These are phyloP conservation scores for Gallinago paraguaiae DNA, from an alignment of 2,113 vertebrate species.

Conservation along the genomic window DNA sequence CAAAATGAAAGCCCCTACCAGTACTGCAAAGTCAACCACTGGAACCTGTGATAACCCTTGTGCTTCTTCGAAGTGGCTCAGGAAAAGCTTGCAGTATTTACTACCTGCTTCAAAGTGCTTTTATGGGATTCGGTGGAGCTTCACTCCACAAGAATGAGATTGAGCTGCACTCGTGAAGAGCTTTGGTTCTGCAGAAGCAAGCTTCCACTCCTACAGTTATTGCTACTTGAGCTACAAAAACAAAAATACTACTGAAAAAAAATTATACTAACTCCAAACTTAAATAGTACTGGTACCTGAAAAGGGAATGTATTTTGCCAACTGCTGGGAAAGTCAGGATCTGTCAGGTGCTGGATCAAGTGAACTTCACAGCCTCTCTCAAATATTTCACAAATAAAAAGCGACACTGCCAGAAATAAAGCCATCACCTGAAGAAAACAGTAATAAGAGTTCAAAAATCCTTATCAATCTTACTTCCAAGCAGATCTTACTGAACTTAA, in stretches of 20 bases:
- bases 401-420: conserved; percentile 9
- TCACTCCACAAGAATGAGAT: not conserved
- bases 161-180: conserved; percentile 51
- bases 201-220: conserved; percentile 47
- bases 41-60: conserved; percentile 8
- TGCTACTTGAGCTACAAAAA: conserved; percentile 48
- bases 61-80: conserved; percentile 56
- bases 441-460: not conserved
- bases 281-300: conserved; percentile 21
- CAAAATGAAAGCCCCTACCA: conserved; percentile 35
- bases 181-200: conserved; percentile 61
- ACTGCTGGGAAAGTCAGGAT: not conserved
- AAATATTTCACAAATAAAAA: conserved; percentile 2
- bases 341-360: not conserved
- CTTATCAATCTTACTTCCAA: not conserved
- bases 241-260: not conserved
- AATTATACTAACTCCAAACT: not conserved
- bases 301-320: conserved; percentile 10
- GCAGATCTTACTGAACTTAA: conserved; percentile 12
- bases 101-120: conserved; percentile 53
- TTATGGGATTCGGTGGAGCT: not conserved
- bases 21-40: conserved; percentile 20
- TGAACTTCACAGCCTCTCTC: conserved; percentile 17
- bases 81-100: conserved; percentile 36
- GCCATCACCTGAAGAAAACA: not conserved